Evolutionary conservation across 2,888 invertebrate species (phyloP).

Genomic region (Clunio marinus): DNA sequence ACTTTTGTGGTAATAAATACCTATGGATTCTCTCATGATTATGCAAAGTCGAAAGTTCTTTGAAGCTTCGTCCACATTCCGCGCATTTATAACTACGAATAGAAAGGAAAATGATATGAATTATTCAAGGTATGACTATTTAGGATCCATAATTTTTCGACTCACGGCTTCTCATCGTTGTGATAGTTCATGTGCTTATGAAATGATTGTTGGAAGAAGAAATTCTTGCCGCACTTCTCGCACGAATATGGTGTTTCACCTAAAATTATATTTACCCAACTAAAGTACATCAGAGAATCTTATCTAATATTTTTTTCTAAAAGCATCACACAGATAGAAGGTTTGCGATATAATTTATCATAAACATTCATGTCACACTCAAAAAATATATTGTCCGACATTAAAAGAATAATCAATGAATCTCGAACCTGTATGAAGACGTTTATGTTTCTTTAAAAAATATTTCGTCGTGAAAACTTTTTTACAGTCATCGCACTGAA

Average conservation of each 20-base stretch:
- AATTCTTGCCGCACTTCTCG: slow-evolving; percentile 68
- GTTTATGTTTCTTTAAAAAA: slow-evolving; percentile 82
- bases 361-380: no score
- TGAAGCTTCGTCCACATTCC: slow-evolving; percentile 77
- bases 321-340: no score
- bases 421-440: slow-evolving; percentile 67
- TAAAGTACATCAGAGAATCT: no score
- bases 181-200: slow-evolving; percentile 78
- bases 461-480: slow-evolving; percentile 86
- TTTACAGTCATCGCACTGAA: slow-evolving; percentile 68
- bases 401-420: neutral
- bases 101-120: slow-evolving; percentile 44
- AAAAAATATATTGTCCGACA: neutral
- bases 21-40: slow-evolving; percentile 75
- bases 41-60: slow-evolving; percentile 79
- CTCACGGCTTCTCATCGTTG: slow-evolving; percentile 75
- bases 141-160: neutral
- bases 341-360: no score
- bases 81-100: slow-evolving; percentile 53
- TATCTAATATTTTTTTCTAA: no score
- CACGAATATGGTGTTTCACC: slow-evolving; percentile 87
- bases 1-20: slow-evolving; percentile 7
- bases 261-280: no score
- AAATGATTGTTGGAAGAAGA: slow-evolving; percentile 86
- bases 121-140: slow-evolving; percentile 18